Percentiles rank a stretch among this genome's conserved stretches.
phyloP scores from a whole-genome alignment of 2,797 vertebrate species.

The Crenuchus spilurus region DNA sequence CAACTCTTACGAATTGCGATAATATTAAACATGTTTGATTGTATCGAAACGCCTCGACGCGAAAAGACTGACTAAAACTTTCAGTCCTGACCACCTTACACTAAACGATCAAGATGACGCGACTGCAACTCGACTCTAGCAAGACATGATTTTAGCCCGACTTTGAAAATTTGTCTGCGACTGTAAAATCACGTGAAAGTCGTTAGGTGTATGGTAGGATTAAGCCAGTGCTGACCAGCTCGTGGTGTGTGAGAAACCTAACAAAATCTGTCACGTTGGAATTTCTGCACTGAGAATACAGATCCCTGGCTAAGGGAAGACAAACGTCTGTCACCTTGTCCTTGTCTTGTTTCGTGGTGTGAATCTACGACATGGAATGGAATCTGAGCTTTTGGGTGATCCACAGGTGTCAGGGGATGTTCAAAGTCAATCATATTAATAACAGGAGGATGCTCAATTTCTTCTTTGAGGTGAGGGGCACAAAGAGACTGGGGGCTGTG shows the following conservation, averaged over 20 bases:
- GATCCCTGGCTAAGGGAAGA: not conserved
- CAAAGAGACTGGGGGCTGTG: not conserved
- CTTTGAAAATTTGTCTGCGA: no score
- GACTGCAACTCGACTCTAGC: no score
- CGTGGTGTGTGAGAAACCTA: not conserved
- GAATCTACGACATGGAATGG: not conserved
- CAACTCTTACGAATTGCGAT: no score
- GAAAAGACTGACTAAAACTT: no score
- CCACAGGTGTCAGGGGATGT: not conserved
- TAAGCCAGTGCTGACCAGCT: not conserved
- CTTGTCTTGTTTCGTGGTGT: not conserved
- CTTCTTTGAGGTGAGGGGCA: not conserved
- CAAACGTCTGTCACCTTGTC: not conserved
- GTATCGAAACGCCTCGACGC: no score
- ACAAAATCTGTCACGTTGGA: not conserved
- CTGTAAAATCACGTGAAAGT: no score
- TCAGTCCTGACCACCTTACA: no score
- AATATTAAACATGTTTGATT: no score
- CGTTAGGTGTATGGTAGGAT: not conserved
- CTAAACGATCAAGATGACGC: no score
- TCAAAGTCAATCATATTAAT: not conserved
- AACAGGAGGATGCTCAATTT: not conserved
- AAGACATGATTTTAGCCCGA: no score
- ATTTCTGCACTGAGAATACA: not conserved
- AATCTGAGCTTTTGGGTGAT: not conserved